Evolutionary conservation across 2,888 invertebrate species (phyloP).

Genomic region (Dolomedes plantarius): DNA sequence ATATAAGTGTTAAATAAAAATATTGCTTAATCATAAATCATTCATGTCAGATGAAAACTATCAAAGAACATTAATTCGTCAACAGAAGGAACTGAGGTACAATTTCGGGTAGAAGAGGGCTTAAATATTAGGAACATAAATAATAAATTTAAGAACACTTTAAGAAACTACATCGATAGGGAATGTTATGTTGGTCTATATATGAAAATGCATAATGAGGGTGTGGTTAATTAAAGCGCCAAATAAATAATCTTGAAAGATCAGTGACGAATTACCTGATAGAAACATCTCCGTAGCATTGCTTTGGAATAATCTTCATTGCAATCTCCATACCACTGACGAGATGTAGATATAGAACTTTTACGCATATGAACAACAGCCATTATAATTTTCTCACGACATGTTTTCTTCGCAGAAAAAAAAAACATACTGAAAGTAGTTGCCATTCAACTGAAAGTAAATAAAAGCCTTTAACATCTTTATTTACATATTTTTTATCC

Average conservation of each 20-base stretch:
- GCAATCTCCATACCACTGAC: constrained; percentile 56
- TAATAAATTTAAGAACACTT: no score
- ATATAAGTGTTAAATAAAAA: no score
- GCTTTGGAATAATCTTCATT: constrained; percentile 53
- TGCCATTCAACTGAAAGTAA: constrained; percentile 35
- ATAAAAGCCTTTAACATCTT: no score
- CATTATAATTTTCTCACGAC: constrained; percentile 64
- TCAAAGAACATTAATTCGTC: no score
- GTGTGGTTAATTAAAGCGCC: constrained; percentile 29
- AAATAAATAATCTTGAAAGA: neutral
- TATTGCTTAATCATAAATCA: no score
- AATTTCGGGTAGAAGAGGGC: no score
- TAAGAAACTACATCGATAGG: no score
- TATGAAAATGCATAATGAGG: constrained; percentile 5
- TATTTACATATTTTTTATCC: no score
- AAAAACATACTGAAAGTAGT: constrained; percentile 32
- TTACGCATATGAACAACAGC: constrained; percentile 63
- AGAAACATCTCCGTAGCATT: constrained; percentile 55
- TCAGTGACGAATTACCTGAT: constrained; percentile 35
- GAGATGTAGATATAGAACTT: constrained; percentile 50
- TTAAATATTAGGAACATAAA: no score
- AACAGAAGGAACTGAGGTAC: no score
- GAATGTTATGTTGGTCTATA: no score
- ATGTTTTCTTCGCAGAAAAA: constrained; percentile 64
- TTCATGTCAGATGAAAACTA: no score